Base-by-base conservation (phyloP, 2,113 vertebrate species). In the Ploceus nigricollis region DNA sequence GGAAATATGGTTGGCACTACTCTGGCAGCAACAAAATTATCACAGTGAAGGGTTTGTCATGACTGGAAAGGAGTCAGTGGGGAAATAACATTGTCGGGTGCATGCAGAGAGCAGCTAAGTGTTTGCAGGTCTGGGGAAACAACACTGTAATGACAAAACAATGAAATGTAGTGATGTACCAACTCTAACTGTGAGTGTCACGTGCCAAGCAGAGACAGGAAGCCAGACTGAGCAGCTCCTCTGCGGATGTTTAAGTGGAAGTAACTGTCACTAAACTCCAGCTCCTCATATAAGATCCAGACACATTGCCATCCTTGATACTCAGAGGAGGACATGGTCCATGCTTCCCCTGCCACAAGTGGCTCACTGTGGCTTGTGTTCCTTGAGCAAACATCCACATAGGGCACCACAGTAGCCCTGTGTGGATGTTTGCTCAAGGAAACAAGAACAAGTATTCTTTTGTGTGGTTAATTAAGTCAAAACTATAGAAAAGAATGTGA, bases 401-500 rank as follows among this genome's bases (percentile, higher is more conserved):
- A 27, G 25, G 37, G n/a, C 18, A 81, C 23, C 21, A 17, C 0
- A 1, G 25, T 19, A 82, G 47, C 18, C 30, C 51, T n/a, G n/a
- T n/a, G n/a, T n/a, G n/a, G n/a, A n/a, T n/a, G n/a, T n/a, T n/a
- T n/a, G n/a, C n/a, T n/a, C n/a, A n/a, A n/a, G n/a, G n/a, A n/a
- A n/a, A 60, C 64, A 70, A 14, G 19, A 85, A 88, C 33, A 54
- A 35, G 50, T 33, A 42, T 1, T 33, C 33, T 50, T 83, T 66
- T 63, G 9, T 35, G 21, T 16, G 18, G 17, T 60, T 64, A 44
- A 60, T 94, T 84, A 37, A 60, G 44, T 21, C 0, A 44, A 85
- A 96, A 82, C 42, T 39, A 66, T 7, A 27, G 11, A 90, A 87
- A 94, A 89, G 40, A 70, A 93, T 28, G 20, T 40, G 19, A 63